Evolutionary conservation across 2,797 vertebrate genomes (phyloP), one percentile per base, ranked within the genome.

Genomic region (Dendrocincla tyrannina): DNA sequence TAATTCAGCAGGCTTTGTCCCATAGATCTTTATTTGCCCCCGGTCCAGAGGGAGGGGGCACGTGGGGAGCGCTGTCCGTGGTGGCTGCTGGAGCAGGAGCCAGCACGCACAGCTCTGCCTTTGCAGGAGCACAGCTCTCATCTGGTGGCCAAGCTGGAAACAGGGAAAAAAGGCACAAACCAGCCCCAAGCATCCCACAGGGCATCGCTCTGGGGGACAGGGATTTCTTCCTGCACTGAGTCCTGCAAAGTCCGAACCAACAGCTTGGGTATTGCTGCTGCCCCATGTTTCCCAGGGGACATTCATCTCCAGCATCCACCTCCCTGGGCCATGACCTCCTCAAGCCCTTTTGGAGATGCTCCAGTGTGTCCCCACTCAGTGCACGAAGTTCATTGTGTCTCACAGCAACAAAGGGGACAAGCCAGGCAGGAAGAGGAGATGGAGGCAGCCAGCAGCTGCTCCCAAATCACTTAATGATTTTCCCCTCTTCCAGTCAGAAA

Each of bases 11-110:
- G 53, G 58, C 87, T 93, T 42, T 53, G 84, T 88, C 92, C 95
- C 89, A 95, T 91, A 94, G 58, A 93, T 97, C 92, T 96, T 96
- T 59, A 97, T 97, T 96, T 95, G 78, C 85, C 87, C 91, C 39
- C 7, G 37, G 14, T 44, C 10, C 0, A 7, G 27, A 22, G 46
- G 84, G 86, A 85, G 50, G 8, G 39, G 17, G 76, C 32, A 41
- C 78, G 82, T 81, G 11, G 20, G 56, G 63, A 52, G 76, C 19
- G 63, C 49, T 80, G 68, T 84, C 28, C 1, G 3, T 3, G 22
- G 74, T 4, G 9, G 60, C 76, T 77, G 39, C 4, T 25, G 49
- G 79, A 5, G 73, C 0, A 5, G 44, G 44, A 88, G 58, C 30
- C 20, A 20, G 69, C 41, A 62, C 3, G 5, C 47, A 46, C 41